Evolutionary conservation across 1,140 invertebrate genomes (phyloP).

Genomic region (Bombyx mori): DNA sequence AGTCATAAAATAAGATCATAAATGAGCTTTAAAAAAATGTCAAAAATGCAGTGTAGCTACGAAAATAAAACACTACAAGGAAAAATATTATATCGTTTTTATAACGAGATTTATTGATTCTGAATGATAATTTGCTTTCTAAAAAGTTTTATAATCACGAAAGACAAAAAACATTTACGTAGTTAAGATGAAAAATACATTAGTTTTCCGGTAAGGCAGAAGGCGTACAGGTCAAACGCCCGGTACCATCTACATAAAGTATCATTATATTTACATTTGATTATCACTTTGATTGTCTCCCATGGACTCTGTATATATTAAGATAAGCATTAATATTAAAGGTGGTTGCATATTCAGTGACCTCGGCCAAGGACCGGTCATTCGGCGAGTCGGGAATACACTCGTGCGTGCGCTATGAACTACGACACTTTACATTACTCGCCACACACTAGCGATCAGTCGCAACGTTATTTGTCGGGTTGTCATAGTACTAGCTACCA

Average conservation of each 20-base stretch:
- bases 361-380: constrained; percentile 54
- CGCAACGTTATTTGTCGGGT: neutral
- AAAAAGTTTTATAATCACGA: too few species aligned
- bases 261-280: constrained; percentile 36
- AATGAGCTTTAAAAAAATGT: too few species aligned
- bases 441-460: constrained; percentile 1
- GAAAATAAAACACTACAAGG: too few species aligned
- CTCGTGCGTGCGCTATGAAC: neutral
- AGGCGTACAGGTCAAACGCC: constrained; percentile 40
- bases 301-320: constrained; percentile 38
- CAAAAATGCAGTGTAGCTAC: too few species aligned
- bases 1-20: too few species aligned
- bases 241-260: constrained; percentile 14
- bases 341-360: constrained; percentile 48
- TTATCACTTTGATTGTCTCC: constrained; percentile 47
- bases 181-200: too few species aligned
- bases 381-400: constrained; percentile 19
- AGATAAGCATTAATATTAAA: constrained; percentile 57
- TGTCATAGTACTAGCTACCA: too few species aligned
- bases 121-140: too few species aligned
- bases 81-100: too few species aligned
- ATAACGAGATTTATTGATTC: too few species aligned
- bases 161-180: too few species aligned
- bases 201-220: neutral
- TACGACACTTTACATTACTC: neutral